phyloP scores from a whole-genome alignment of 2,888 invertebrate genomes.

The Synanthedon andrenaeformis region DNA sequence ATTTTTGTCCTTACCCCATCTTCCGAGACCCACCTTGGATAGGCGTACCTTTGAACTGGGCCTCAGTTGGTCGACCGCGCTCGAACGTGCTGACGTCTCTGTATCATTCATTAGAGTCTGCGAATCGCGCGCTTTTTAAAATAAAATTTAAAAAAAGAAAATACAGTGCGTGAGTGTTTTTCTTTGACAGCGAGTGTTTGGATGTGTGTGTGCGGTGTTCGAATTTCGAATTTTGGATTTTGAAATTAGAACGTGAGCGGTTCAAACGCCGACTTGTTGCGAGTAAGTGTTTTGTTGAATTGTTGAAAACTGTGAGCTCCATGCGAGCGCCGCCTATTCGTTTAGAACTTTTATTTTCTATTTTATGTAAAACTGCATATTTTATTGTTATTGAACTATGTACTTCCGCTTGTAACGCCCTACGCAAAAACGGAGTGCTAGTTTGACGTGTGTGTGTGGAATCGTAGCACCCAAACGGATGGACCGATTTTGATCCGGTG shows the following conservation, averaged over 20 bases:
- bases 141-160: neutral
- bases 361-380: too few species aligned
- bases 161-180: neutral
- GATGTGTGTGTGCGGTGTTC: neutral
- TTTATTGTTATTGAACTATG: too few species aligned
- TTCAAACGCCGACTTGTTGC: neutral
- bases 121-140: neutral
- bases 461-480: too few species aligned
- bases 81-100: neutral
- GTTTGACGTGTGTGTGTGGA: too few species aligned
- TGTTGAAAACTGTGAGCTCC: too few species aligned
- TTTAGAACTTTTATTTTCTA: too few species aligned
- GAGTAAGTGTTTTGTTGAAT: neutral
- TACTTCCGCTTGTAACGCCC: too few species aligned
- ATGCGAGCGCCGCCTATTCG: too few species aligned
- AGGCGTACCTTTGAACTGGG: neutral
- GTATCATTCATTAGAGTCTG: neutral
- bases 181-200: neutral
- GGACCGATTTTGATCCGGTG: too few species aligned
- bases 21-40: conserved; percentile 1
- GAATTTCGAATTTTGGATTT: neutral
- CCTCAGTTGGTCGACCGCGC: neutral
- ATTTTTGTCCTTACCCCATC: conserved; percentile 5
- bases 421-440: too few species aligned
- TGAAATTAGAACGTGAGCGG: neutral